These are phyloP conservation scores for Orthosia gothica DNA, from an alignment of 2,888 invertebrate species.

Conservation along the genomic window DNA sequence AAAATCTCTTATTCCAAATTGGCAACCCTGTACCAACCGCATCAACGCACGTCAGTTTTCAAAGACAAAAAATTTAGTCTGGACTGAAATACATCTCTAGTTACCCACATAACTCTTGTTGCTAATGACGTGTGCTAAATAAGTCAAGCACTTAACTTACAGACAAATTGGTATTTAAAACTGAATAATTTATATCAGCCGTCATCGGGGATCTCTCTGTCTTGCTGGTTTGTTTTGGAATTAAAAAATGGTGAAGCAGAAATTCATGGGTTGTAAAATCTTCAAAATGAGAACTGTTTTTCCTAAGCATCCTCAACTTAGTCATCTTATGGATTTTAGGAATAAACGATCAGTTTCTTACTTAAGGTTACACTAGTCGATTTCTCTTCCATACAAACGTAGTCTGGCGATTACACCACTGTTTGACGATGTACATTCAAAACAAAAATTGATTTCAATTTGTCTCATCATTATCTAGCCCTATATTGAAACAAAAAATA, in stretches of 20 bases:
- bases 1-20: not conserved
- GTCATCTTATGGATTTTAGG: not conserved
- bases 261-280: not conserved
- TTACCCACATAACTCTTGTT: slow-evolving; percentile 57
- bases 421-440: no score
- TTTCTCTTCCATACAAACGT: no score
- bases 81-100: slow-evolving; percentile 62
- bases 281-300: not conserved
- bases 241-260: not conserved
- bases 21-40: slow-evolving; percentile 49
- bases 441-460: no score
- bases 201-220: slow-evolving; percentile 42
- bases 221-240: slow-evolving; percentile 33
- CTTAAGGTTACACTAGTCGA: no score
- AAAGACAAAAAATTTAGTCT: slow-evolving; percentile 65
- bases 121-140: slow-evolving; percentile 64
- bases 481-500: no score
- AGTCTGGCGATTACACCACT: no score
- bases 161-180: slow-evolving; percentile 69
- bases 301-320: not conserved
- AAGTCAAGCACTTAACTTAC: slow-evolving; percentile 64
- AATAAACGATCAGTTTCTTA: not conserved
- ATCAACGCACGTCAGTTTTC: slow-evolving; percentile 55
- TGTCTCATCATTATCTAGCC: no score
- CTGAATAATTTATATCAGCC: slow-evolving; percentile 63